Percentiles rank a stretch among this genome's conserved stretches.
Conservation (phyloP, 2,113 vertebrate species). For the Syngnathoides biaculeatus region DNA sequence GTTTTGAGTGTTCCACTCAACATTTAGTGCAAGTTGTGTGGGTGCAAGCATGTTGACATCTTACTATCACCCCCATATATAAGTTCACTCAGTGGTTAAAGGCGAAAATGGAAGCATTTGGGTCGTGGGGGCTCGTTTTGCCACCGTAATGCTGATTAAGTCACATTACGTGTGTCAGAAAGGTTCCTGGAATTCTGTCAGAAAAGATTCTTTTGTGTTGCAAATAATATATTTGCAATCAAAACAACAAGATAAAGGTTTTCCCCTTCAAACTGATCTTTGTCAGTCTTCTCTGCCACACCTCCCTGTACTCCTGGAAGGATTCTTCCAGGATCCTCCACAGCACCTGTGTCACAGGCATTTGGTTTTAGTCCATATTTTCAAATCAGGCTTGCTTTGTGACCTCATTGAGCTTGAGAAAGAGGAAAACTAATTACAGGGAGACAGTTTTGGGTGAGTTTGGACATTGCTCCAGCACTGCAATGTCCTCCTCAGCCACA, state of each 20-base stretch:
- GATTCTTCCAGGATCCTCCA: no score
- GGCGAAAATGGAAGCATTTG: conserved; percentile 35
- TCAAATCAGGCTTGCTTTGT: no score
- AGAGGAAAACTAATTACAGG: no score
- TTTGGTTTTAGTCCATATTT: no score
- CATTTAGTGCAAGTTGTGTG: conserved; percentile 26
- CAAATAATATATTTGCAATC: neutral
- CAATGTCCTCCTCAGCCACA: neutral
- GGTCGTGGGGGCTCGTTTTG: conserved; percentile 39
- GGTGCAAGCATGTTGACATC: conserved; percentile 50
- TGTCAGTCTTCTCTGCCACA: no score
- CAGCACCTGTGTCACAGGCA: no score
- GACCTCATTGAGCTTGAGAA: no score
- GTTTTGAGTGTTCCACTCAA: conserved; percentile 58
- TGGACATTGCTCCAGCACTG: no score
- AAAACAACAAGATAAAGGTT: neutral
- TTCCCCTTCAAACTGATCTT: neutral
- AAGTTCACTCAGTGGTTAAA: conserved; percentile 41
- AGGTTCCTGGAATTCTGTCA: neutral
- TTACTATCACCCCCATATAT: conserved; percentile 56
- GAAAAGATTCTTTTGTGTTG: no score
- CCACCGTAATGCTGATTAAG: neutral
- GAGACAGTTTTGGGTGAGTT: no score
- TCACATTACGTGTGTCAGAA: neutral
- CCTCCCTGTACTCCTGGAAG: no score